Base-by-base conservation (phyloP, 2,797 vertebrate genomes). In the Intellagama lesueurii region DNA sequence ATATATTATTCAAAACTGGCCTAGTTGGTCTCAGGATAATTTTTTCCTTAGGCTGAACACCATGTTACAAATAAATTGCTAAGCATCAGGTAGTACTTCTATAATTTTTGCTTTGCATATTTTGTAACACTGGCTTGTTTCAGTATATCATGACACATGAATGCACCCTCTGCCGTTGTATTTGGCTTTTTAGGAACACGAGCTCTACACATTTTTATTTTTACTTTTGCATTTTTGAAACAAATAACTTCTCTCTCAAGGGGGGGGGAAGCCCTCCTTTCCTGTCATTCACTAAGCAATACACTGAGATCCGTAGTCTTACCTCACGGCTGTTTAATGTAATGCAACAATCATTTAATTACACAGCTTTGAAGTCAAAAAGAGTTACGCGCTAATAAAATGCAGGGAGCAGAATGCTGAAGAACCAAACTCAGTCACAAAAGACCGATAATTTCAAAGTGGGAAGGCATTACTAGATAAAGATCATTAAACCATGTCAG, bases 291-390 rank as follows among this genome's bases (percentile, higher is more conserved):
- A 77, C 56, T 85, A 90, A 90, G 49, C 69, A n/a, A 17, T 83
- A 60, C 7, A 0, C 56, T 56, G n/a, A 84, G 24, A 28, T 87
- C 0, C 30, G 28, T 76, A 12, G 79, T 92, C 79, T 90, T 89
- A 19, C n/a, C 79, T 89, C 90, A 86, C 3, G 2, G 86, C 90
- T 70, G 85, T 81, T 49, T 84, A 52, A 81, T 91, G 47, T 7
- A 86, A 24, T 81, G 24, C 70, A 87, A 87, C 75, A 88, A 80
- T 84, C 28, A 90, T 89, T 85, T 87, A 94, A 91, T 90, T 92
- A 90, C 52, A 82, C 80, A 83, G 84, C 80, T 89, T 83, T 91
- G 90, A 89, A 35, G 88, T n/a, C 26, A 87, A 85, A 52, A 92
- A 90, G 56, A 85, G 83, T 72, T 87, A 93, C 81, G 0, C 19